phyloP scores from a whole-genome alignment of 1,140 invertebrate species.

The Idris sp. region DNA sequence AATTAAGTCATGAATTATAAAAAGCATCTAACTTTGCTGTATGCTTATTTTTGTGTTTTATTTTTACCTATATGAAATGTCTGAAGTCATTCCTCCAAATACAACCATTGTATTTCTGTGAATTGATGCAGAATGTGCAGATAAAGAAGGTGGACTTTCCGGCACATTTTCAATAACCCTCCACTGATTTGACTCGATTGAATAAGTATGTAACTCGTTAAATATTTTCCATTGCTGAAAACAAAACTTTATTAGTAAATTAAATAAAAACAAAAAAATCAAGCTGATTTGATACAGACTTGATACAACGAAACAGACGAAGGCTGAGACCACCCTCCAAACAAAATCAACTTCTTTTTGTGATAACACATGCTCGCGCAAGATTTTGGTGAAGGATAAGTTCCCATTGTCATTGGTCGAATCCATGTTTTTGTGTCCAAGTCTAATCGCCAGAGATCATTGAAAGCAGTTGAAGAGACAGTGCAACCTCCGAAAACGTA shows the following conservation, averaged over 20 bases:
- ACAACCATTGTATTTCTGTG: constrained; percentile 92
- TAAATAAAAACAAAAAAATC: background rate
- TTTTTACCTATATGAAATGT: constrained; percentile 66
- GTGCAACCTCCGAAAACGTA: constrained; percentile 98
- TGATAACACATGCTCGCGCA: constrained; percentile 94
- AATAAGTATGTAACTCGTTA: constrained; percentile 95
- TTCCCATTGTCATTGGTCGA: constrained; percentile 88
- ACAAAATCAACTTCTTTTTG: constrained; percentile 90
- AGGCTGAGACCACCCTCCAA: constrained; percentile 97
- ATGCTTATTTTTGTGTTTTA: no score
- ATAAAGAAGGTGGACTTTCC: constrained; percentile 85
- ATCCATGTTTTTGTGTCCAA: constrained; percentile 90
- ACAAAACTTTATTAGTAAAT: constrained; percentile 11
- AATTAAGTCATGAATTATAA: no score
- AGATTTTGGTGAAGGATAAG: constrained; percentile 97
- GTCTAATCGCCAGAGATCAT: constrained; percentile 97
- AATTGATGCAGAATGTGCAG: constrained; percentile 95
- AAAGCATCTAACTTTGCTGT: no score
- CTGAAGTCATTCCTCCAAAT: constrained; percentile 86
- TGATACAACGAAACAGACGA: constrained; percentile 94
- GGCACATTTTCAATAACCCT: constrained; percentile 82
- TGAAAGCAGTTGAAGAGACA: constrained; percentile 95
- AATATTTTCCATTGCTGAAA: constrained; percentile 87
- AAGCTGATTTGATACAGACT: constrained; percentile 68
- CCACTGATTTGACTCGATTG: constrained; percentile 91